A percentile compares a stretch with the other conserved stretches of the same genome.
Evolutionary conservation across 2,888 invertebrate species (phyloP).

Genomic region (Trachelus iudaicus): DNA sequence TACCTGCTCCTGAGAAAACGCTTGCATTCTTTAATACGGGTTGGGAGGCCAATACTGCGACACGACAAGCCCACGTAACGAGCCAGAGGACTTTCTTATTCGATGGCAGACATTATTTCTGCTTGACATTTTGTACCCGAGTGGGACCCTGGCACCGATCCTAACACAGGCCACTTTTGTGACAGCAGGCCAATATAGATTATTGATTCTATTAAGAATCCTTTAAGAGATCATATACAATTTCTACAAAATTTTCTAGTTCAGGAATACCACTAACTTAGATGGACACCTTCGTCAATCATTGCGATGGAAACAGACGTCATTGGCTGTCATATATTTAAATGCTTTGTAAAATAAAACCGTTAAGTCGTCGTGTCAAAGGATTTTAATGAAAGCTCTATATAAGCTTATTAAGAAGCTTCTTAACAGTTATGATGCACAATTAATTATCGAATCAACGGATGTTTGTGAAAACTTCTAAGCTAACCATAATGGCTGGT

Average conservation of each 20-base stretch:
- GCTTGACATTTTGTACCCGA: slow-evolving; percentile 4
- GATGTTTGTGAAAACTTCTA: not conserved
- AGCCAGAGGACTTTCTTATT: slow-evolving; percentile 15
- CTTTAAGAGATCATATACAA: not conserved
- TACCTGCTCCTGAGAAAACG: slow-evolving; percentile 23
- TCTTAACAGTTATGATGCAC: not conserved
- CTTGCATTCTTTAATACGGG: slow-evolving; percentile 27
- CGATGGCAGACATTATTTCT: slow-evolving; percentile 9
- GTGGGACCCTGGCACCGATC: not conserved
- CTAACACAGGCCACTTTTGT: not conserved
- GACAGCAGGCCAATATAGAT: not conserved
- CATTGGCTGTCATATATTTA: not conserved
- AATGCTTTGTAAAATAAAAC: not conserved
- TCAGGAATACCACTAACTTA: not conserved
- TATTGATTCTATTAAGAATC: not conserved
- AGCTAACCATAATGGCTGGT: not conserved
- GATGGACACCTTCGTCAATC: not conserved
- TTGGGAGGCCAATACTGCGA: slow-evolving; percentile 1
- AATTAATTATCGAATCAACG: not conserved
- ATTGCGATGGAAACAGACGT: not conserved
- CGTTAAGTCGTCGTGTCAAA: not conserved
- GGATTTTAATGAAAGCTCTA: not conserved
- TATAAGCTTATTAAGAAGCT: not conserved
- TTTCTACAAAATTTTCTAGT: not conserved
- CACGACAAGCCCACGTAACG: slow-evolving; percentile 10